These are phyloP conservation scores for Onychostruthus taczanowskii DNA, from an alignment of 2,113 vertebrate genomes.

Conservation along the genomic window DNA sequence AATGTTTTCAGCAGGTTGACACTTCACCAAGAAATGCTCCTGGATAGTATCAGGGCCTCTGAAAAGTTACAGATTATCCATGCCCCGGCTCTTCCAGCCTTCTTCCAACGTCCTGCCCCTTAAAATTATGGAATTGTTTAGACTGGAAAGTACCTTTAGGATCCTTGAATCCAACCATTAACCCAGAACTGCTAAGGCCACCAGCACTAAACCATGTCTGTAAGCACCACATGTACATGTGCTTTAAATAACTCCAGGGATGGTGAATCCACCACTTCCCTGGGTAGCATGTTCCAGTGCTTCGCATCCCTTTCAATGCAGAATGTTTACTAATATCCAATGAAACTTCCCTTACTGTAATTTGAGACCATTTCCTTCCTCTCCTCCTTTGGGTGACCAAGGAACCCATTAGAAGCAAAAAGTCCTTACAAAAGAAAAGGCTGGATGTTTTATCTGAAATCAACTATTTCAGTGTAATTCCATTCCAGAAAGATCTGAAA, in stretches of 20 bases:
- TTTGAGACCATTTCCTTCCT: not conserved
- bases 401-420: not conserved
- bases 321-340: not conserved
- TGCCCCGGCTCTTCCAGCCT: not conserved
- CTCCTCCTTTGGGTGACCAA: not conserved
- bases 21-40: not conserved
- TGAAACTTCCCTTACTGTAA: not conserved
- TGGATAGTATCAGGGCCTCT: not conserved
- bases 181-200: not conserved
- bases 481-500: slow-evolving; percentile 21
- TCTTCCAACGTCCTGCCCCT: not conserved
- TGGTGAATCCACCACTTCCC: not conserved
- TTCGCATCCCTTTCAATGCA: not conserved
- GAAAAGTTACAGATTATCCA: not conserved
- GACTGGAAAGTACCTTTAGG: not conserved
- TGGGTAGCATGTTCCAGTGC: not conserved
- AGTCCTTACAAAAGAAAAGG: not conserved
- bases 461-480: slow-evolving; percentile 4
- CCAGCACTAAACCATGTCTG: not conserved
- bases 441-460: slow-evolving; percentile 13
- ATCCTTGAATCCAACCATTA: not conserved
- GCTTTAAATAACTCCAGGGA: not conserved
- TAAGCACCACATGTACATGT: not conserved
- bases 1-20: not conserved
- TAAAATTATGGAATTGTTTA: not conserved